Evolutionary conservation across 2,113 vertebrate genomes (phyloP), one percentile per base, ranked within the genome.

Genomic region (Platichthys stellatus): DNA sequence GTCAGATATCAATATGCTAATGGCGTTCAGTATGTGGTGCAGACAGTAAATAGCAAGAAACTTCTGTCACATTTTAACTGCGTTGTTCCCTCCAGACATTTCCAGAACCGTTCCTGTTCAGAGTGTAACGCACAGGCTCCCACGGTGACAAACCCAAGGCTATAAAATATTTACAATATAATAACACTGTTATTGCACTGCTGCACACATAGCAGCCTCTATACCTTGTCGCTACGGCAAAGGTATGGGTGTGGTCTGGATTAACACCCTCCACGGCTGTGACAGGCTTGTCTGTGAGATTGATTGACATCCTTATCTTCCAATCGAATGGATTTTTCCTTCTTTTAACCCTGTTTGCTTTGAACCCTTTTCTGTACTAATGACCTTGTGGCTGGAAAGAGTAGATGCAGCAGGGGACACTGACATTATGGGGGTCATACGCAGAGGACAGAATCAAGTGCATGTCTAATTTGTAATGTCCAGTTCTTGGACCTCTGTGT

Each of bases 111-210:
- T 72, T 84, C 59, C 74, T 84, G 75, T 45, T 69, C 68, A 35
- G 67, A 69, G 24, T 70, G 56, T 79, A 81, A 66, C 61, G 70
- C 51, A 38, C 4, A 0, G 40, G 61, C 64, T 78, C 40, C 70
- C 64, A 20, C 56, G 24, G 80, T 65, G 73, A 79, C 61, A 78
- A 83, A 81, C 76, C 80, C 14, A 43, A 67, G 69, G 65, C 47
- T 53, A 81, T 89, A 18, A 86, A 92, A 89, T 86, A 89, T 89
- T 86, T 83, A 89, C 51, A 81, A 47, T 75, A 78, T 83, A 78
- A 78, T 82, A 76, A 63, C 47, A 77, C 40, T 81, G 82, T 82
- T 76, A 89, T 74, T 82, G 80, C 59, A 28, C 67, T 53, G 31
- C 78, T 71, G 51, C 77, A 74, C 75, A 67, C 43, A 73, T 60